phyloP scores from a whole-genome alignment of 2,888 invertebrate genomes.

The Scaptomyza reducta region DNA sequence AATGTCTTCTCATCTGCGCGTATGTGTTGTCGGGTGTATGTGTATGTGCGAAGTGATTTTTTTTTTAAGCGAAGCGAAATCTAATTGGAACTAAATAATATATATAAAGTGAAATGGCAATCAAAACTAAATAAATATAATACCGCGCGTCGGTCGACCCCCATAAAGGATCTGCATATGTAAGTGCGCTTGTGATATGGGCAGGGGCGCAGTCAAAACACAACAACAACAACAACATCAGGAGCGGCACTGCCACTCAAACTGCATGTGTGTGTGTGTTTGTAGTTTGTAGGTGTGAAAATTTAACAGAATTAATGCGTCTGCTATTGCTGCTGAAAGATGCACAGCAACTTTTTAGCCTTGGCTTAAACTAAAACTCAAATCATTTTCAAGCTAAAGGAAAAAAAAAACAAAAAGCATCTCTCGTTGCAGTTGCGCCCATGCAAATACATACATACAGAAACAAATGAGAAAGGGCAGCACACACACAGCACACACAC shows the following conservation, averaged over 20 bases:
- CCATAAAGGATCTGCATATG: slow-evolving; percentile 56
- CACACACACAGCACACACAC: slow-evolving; percentile 30
- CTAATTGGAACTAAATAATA: slow-evolving; percentile 66
- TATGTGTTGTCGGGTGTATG: slow-evolving; percentile 61
- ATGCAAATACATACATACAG: slow-evolving; percentile 16
- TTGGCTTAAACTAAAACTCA: slow-evolving; percentile 55
- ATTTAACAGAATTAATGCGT: slow-evolving; percentile 67
- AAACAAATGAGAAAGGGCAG: slow-evolving; percentile 52
- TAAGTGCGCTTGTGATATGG: slow-evolving; percentile 49
- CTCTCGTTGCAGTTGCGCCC: slow-evolving; percentile 40
- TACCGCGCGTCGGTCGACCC: slow-evolving; percentile 52
- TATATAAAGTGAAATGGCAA: slow-evolving; percentile 50
- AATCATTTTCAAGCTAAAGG: slow-evolving; percentile 17
- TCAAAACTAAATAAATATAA: slow-evolving; percentile 47
- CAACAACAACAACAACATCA: slow-evolving; percentile 51
- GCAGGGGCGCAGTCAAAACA: slow-evolving; percentile 54
- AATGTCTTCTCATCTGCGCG: slow-evolving; percentile 65
- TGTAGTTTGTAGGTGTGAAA: slow-evolving; percentile 50
- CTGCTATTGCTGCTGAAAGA: slow-evolving; percentile 60
- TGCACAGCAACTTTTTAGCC: slow-evolving; percentile 57
- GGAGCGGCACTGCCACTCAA: slow-evolving; percentile 63
- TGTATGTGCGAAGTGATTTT: slow-evolving; percentile 62
- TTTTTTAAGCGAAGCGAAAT: slow-evolving; percentile 64
- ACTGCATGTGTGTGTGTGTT: slow-evolving; percentile 40
- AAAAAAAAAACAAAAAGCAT: slow-evolving; percentile 22